Conservation (phyloP, 2,888 invertebrate genomes). For the Nymphalis c-album region DNA sequence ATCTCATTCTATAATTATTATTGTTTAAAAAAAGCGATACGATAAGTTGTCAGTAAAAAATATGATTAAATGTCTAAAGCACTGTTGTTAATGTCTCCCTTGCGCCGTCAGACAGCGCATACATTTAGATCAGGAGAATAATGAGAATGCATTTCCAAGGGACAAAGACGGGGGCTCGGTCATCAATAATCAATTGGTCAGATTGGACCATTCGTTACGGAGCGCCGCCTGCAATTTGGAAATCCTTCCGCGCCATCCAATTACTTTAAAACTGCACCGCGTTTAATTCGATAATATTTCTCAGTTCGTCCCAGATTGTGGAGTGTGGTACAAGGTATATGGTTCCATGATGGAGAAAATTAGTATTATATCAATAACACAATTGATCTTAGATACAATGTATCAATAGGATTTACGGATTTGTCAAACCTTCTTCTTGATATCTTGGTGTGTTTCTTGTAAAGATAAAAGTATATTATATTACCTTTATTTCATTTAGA, state of each 20-base stretch:
- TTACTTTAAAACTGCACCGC: constrained; percentile 25
- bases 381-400: too few relatives aligned
- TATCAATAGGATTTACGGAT: too few relatives aligned
- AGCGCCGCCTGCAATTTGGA: constrained; percentile 9
- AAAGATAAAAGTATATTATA: too few relatives aligned
- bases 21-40: too few relatives aligned
- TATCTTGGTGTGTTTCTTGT: too few relatives aligned
- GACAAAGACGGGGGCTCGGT: constrained; percentile 7
- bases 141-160: constrained; percentile 17
- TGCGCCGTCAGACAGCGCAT: neutral
- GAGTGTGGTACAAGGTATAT: constrained; percentile 4
- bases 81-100: neutral
- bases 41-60: too few relatives aligned
- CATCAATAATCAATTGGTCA: constrained; percentile 24
- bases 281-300: constrained; percentile 27
- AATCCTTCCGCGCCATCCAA: constrained; percentile 24
- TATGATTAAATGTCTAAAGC: neutral
- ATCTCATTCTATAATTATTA: too few relatives aligned
- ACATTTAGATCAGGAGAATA: constrained; percentile 23
- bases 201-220: constrained; percentile 19
- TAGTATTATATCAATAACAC: too few relatives aligned
- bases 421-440: too few relatives aligned
- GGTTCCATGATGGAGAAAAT: neutral
- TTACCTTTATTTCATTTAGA: too few relatives aligned
- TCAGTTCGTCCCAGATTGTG: constrained; percentile 12